Conservation (phyloP, 1,140 invertebrate genomes). For the Aporrectodea caliginosa region DNA sequence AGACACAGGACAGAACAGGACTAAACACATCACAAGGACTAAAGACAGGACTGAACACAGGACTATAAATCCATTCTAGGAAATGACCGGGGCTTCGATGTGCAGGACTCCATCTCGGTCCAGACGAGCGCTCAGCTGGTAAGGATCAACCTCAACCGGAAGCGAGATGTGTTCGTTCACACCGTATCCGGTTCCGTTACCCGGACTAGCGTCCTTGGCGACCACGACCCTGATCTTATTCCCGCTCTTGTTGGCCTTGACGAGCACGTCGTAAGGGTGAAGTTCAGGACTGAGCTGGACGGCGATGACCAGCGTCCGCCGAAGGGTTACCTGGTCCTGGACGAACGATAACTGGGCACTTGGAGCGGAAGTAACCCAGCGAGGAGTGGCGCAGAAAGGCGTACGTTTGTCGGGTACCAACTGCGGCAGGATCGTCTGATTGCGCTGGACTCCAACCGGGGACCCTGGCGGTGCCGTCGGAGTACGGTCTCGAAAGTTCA, state of each 20-base stretch:
- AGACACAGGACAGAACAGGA: too few species aligned
- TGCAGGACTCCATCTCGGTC: constrained; percentile 18
- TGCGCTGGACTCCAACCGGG: background rate
- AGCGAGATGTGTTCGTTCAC: constrained; percentile 17
- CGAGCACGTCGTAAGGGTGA: constrained; percentile 18
- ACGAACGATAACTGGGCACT: background rate
- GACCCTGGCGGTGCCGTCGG: background rate
- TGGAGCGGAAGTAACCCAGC: background rate
- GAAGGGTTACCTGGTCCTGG: background rate
- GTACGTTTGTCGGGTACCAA: background rate
- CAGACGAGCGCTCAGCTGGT: constrained; percentile 17
- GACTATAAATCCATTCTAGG: too few species aligned
- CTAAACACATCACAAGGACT: too few species aligned
- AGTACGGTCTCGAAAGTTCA: background rate
- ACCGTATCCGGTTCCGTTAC: background rate
- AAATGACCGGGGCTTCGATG: constrained; percentile 28
- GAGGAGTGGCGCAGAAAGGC: background rate
- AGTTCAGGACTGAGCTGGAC: constrained; percentile 10
- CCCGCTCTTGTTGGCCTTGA: constrained; percentile 31
- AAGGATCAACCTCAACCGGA: constrained; percentile 25
- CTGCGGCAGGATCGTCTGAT: background rate
- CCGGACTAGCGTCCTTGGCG: background rate
- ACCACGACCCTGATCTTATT: constrained; percentile 14
- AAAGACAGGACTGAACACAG: too few species aligned
- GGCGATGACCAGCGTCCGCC: background rate